Percentiles rank a stretch among this genome's conserved stretches.
These are phyloP conservation scores for Choloepus didactylus DNA, from an alignment of 2,797 vertebrate genomes.

Conservation along the genomic window DNA sequence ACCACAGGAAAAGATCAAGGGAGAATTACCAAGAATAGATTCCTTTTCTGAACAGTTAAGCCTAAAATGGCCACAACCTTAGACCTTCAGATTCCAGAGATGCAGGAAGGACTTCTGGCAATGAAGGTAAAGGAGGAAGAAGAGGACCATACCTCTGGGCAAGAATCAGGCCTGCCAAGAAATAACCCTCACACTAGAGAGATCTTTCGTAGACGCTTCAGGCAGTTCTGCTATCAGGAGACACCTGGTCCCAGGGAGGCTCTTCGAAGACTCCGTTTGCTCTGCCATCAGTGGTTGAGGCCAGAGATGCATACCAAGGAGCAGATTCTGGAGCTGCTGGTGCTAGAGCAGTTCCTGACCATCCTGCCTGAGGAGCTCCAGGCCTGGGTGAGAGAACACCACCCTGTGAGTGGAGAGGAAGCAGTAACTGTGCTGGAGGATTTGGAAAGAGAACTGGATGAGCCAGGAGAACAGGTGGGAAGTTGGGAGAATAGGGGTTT, in stretches of 20 bases:
- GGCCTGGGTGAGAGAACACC: neutral
- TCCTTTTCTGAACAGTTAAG: slow-evolving; percentile 2
- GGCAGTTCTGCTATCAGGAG: slow-evolving; percentile 57
- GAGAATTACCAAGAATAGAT: neutral
- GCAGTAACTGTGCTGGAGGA: slow-evolving; percentile 20
- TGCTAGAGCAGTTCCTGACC: slow-evolving; percentile 68
- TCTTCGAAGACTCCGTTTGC: neutral
- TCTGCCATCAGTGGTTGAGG: slow-evolving; percentile 64
- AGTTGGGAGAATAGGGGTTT: neutral
- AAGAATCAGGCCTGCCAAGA: neutral
- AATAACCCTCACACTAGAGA: neutral
- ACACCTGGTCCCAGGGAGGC: neutral
- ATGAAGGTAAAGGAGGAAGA: slow-evolving; percentile 44
- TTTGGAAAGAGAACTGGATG: slow-evolving; percentile 63
- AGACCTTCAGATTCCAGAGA: slow-evolving; percentile 23
- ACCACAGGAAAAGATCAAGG: slow-evolving; percentile 49
- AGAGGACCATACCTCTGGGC: neutral
- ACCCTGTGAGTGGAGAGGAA: slow-evolving; percentile 15
- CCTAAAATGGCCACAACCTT: slow-evolving; percentile 38
- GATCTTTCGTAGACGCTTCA: slow-evolving; percentile 25
- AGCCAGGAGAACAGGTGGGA: slow-evolving; percentile 51
- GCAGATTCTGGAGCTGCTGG: slow-evolving; percentile 66
- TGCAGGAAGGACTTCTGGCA: neutral
- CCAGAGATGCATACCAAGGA: slow-evolving; percentile 44
- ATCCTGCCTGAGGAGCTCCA: slow-evolving; percentile 64